phyloP scores from a whole-genome alignment of 2,113 vertebrate genomes.

The Semicossyphus pulcher region DNA sequence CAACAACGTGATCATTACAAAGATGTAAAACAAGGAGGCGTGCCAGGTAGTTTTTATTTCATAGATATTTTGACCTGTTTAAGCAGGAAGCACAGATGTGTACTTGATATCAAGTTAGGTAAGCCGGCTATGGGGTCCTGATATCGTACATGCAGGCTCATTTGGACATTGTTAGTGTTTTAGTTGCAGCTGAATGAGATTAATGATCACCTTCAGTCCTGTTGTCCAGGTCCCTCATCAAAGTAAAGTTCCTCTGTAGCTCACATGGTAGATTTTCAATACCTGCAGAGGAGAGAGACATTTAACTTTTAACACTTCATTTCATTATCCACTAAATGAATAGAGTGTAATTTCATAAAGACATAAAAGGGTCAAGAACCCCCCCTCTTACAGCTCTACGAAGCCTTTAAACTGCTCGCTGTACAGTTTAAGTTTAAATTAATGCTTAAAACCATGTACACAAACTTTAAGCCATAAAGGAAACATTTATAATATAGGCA shows the following conservation, averaged over 20 bases:
- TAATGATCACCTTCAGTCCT: conserved; percentile 91
- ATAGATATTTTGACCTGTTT: neutral
- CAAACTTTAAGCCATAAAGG: no score
- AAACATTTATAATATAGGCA: no score
- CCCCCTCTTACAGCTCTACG: no score
- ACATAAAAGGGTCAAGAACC: no score
- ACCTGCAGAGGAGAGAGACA: conserved; percentile 76
- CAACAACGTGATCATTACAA: neutral
- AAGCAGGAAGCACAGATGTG: neutral
- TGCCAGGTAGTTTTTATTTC: neutral
- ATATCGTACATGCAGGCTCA: neutral
- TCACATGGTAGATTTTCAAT: conserved; percentile 98
- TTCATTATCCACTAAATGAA: neutral
- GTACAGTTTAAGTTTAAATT: no score
- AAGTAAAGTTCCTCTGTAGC: conserved; percentile 95
- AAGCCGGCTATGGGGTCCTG: neutral
- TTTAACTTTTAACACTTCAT: no score
- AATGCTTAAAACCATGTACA: no score
- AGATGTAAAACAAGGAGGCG: neutral
- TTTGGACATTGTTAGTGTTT: neutral
- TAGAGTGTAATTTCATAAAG: no score
- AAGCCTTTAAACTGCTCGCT: no score
- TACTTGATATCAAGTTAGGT: neutral
- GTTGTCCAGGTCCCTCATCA: conserved; percentile 96
- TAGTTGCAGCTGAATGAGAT: neutral